Base-by-base conservation (phyloP, 2,797 vertebrate genomes). In the Eutrigla gurnardus region DNA sequence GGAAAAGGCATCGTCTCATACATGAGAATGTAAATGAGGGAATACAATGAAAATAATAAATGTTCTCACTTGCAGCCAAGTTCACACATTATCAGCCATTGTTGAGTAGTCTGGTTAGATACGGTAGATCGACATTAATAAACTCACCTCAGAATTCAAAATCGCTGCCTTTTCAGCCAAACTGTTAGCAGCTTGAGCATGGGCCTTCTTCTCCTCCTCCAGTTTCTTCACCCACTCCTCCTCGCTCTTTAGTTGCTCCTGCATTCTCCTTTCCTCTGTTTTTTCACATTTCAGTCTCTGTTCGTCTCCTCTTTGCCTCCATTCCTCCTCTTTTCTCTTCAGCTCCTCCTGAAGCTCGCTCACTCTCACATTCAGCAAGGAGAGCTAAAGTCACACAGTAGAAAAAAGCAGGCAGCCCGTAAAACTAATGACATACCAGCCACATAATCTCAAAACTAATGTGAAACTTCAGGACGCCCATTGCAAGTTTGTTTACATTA, bases 81-180 rank as follows among this genome's bases (percentile, higher is more conserved):
- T 72, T 71, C 46, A 64, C 42, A 69, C 39, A 67, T 42, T 39
- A 66, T 78, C 33, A 58, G 32, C 53, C 6, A 40, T 45, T 69
- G 12, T 37, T 40, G 45, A 69, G 70, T n/a, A 47, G 36, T 32
- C 36, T 32, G 5, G 46, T 59, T 52, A 60, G 25, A 71, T 25
- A 63, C 15, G 64, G 61, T 11, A 64, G 10, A 61, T 74, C 54
- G 60, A 54, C 65, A 65, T 58, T 58, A 45, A 78, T 50, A 58
- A 12, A 65, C 71, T 83, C 59, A 75, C 85, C 78, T 87, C 66
- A 35, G 45, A 82, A 59, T 68, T 78, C 9, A 85, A 58, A 77
- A 55, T 5, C 62, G 78, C 52, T 49, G 52, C 58, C 33, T 73
- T 70, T 55, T 82, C 79, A 49, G 65, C 58, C 55, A 46, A 78